phyloP scores from a whole-genome alignment of 2,888 invertebrate species.

The Apotomis betuletana region DNA sequence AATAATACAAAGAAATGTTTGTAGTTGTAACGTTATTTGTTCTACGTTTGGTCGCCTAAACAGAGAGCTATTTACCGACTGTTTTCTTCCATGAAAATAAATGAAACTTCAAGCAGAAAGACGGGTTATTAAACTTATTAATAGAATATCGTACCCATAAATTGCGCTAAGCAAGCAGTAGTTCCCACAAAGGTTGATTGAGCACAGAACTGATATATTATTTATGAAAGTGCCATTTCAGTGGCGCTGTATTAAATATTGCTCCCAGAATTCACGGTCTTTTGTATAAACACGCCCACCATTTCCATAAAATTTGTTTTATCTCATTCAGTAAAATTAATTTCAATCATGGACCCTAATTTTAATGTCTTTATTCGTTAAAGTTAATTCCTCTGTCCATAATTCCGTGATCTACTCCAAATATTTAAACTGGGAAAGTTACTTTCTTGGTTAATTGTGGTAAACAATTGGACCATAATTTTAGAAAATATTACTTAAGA shows the following conservation, averaged over 20 bases:
- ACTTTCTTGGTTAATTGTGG: neutral
- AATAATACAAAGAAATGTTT: neutral
- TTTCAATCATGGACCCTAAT: conserved; percentile 40
- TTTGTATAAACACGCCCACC: conserved; percentile 36
- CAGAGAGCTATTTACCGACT: too few relatives aligned
- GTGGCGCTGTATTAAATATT: conserved; percentile 26
- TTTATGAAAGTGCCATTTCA: conserved; percentile 27
- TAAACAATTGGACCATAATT: neutral
- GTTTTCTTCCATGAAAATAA: neutral
- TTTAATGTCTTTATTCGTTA: conserved; percentile 37
- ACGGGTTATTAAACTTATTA: neutral
- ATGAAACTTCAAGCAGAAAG: neutral
- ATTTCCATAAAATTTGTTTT: conserved; percentile 50
- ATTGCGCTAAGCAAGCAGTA: neutral
- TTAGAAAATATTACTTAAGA: conserved; percentile 4
- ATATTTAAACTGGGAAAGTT: conserved; percentile 8
- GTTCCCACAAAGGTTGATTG: neutral
- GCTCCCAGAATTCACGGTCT: conserved; percentile 12
- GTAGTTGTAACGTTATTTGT: neutral
- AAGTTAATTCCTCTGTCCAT: conserved; percentile 33
- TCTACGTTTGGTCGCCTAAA: too few relatives aligned
- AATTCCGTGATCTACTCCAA: conserved; percentile 11
- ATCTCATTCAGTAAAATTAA: conserved; percentile 43
- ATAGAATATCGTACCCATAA: neutral
- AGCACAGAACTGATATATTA: conserved; percentile 1